Percentiles rank a stretch among this genome's conserved stretches.
Conservation (phyloP, 2,888 invertebrate genomes). For the Agrotis ipsilon region DNA sequence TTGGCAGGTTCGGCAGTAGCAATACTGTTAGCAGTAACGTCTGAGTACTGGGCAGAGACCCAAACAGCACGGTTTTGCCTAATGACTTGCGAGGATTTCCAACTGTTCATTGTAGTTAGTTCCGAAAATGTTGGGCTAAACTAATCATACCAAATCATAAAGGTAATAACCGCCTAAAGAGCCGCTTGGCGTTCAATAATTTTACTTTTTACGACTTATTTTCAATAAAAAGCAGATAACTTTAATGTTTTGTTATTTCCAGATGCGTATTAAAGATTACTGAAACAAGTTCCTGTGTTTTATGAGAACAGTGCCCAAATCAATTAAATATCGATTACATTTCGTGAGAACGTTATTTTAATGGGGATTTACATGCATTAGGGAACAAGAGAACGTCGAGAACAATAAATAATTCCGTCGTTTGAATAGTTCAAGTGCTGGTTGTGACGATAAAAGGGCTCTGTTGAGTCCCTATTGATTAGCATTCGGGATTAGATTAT, state of each 20-base stretch:
- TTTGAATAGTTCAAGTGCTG: slow-evolving; percentile 22
- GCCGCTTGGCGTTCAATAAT: neutral
- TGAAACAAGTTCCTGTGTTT: slow-evolving; percentile 18
- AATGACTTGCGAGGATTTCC: slow-evolving; percentile 14
- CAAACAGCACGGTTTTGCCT: slow-evolving; percentile 13
- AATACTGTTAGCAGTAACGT: neutral
- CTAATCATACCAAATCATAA: no score
- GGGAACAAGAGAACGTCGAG: slow-evolving; percentile 1
- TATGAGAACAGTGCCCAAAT: slow-evolving; percentile 34
- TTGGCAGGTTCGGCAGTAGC: neutral
- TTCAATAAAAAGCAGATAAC: slow-evolving; percentile 20
- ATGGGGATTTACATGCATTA: slow-evolving; percentile 38
- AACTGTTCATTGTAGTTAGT: slow-evolving; percentile 11
- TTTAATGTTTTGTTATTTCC: slow-evolving; percentile 25
- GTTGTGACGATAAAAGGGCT: slow-evolving; percentile 12
- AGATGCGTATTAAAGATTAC: slow-evolving; percentile 33
- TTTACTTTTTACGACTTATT: slow-evolving; percentile 18
- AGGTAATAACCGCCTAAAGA: no score
- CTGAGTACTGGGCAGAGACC: slow-evolving; percentile 10
- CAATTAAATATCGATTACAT: slow-evolving; percentile 41
- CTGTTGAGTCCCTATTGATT: slow-evolving; percentile 13
- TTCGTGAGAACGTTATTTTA: slow-evolving; percentile 46
- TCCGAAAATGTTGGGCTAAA: neutral
- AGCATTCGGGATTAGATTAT: slow-evolving; percentile 36
- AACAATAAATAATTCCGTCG: slow-evolving; percentile 15